Conservation (phyloP, 2,797 vertebrate genomes). For the Pipistrellus kuhlii region DNA sequence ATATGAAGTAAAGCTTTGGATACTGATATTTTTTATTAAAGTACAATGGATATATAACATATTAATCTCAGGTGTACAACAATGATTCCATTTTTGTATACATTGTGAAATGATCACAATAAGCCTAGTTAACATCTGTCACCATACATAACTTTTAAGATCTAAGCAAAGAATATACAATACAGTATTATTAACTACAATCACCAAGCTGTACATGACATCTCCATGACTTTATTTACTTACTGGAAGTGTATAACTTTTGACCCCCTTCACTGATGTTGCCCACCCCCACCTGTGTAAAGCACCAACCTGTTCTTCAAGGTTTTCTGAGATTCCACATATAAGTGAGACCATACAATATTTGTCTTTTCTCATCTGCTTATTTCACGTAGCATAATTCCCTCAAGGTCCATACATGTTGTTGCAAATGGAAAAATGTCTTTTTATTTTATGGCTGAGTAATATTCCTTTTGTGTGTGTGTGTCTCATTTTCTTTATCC, state of each 20-base stretch:
- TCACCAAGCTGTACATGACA: not conserved
- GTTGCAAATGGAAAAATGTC: not conserved
- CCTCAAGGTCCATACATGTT: not conserved
- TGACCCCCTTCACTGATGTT: not conserved
- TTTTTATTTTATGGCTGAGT: not conserved
- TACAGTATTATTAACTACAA: not conserved
- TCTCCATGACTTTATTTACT: not conserved
- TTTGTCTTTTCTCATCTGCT: not conserved
- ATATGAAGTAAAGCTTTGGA: not conserved
- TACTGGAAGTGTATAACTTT: not conserved
- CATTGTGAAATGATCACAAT: not conserved
- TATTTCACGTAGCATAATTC: not conserved
- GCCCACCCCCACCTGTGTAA: not conserved
- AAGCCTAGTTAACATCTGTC: constrained; percentile 3
- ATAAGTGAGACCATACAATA: not conserved
- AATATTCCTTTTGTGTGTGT: not conserved
- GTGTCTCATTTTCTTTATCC: not conserved
- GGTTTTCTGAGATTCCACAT: not conserved
- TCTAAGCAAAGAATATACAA: not conserved
- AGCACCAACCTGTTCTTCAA: not conserved
- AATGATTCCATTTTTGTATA: not conserved
- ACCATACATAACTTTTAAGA: not conserved
- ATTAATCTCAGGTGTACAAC: not conserved
- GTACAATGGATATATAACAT: not conserved
- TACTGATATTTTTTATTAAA: not conserved